Evolutionary conservation across 92 coral and sea anemone species (phyloP), one percentile per base, ranked within the genome.

Genomic region (Phenganax subtilis): DNA sequence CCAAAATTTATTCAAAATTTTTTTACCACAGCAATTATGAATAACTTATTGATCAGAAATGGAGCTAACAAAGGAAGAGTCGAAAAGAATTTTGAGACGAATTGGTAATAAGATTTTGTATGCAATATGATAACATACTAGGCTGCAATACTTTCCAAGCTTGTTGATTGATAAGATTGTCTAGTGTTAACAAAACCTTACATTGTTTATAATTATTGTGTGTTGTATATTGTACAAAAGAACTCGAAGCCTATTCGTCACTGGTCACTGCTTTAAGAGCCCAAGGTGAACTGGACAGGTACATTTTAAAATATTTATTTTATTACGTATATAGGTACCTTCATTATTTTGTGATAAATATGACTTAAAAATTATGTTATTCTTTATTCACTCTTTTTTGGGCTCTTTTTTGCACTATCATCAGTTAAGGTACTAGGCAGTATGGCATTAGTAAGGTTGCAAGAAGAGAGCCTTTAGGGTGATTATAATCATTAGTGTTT

Each of bases 271-370:
- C 96, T 51, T 92, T 96, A 77, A 87, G 99, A 84, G 99, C 99
- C 51, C 99, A 96, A 76, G 99, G 99, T 70, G 99, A 96, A 73
- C 84, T 96, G 67, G 91, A 90, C 81, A 89, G 99, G 99, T 96
- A 73, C 75, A 88, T 74, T 61, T 11, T 47, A 16, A 65, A n/a
- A 6, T 10, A 10, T 65, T 2, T 59, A 55, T 29, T n/a, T 63
- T 25, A 9, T 55, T 7, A 12, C 3, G 0, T 27, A 65, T 20
- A 1, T 44, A 20, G 25, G 31, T 17, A 2, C 2, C 11, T 65
- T 28, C 15, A 10, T 65, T 65, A 20, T 20, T 59, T 1, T 37
- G 47, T 37, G 47, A 5, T 5, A 37, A 37, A 37, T 37, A 37
- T 37, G 47, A 37, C 25, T 37, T 37, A 37, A 37, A 37, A 37